These are phyloP conservation scores for Thamnophis sirtalis DNA, from an alignment of 2,113 vertebrate species.

Conservation along the genomic window DNA sequence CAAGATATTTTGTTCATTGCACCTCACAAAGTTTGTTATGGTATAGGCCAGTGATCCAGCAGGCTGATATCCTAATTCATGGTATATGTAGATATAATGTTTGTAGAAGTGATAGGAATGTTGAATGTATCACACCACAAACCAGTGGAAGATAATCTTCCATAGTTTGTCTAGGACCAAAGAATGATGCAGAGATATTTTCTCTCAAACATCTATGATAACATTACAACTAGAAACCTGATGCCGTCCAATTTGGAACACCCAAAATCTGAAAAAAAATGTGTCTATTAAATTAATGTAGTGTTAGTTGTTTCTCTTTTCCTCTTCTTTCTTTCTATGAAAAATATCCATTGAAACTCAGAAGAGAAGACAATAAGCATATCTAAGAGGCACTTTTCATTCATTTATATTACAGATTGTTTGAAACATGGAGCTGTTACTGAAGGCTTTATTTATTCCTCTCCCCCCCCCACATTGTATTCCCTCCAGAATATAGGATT, in stretches of 20 bases:
- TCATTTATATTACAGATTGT: neutral
- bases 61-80: neutral
- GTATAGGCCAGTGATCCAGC: neutral
- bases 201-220: neutral
- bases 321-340: neutral
- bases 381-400: conserved; percentile 7
- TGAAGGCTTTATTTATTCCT: neutral
- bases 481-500: neutral
- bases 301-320: neutral
- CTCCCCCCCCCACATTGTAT: neutral
- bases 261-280: neutral
- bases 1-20: neutral
- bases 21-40: neutral
- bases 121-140: neutral
- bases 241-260: neutral
- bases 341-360: neutral
- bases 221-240: neutral
- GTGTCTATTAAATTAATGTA: neutral
- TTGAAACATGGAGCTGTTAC: neutral
- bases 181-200: neutral
- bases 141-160: neutral
- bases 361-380: neutral
- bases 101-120: neutral
- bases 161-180: neutral
- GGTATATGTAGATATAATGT: neutral